phyloP scores from a whole-genome alignment of 92 coral and sea anemone genomes.

The Hydrozoanthus gracilis region DNA sequence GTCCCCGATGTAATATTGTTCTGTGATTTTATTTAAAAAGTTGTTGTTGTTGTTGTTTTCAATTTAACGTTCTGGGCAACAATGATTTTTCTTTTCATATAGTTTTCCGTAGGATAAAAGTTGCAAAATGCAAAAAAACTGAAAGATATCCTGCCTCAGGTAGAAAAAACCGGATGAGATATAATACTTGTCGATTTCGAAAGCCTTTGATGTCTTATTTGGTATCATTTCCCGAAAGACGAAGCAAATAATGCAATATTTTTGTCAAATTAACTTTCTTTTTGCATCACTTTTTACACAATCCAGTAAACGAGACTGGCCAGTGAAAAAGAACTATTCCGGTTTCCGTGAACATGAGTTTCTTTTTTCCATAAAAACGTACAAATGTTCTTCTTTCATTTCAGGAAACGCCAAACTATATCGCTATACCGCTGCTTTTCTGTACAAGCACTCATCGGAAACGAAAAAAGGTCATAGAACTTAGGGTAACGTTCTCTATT shows the following conservation, averaged over 20 bases:
- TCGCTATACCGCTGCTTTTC: no score
- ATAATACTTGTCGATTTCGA: neutral
- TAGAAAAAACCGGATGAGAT: neutral
- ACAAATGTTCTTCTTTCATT: no score
- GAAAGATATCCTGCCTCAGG: neutral
- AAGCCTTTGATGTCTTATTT: neutral
- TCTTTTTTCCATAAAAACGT: no score
- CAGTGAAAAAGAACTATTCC: neutral
- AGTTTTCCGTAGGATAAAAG: neutral
- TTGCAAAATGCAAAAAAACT: neutral
- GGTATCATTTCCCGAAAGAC: neutral
- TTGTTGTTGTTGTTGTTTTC: neutral
- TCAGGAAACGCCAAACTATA: no score
- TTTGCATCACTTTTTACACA: neutral
- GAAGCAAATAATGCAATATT: neutral
- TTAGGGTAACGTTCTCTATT: no score
- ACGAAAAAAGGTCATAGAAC: no score
- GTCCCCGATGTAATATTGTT: neutral
- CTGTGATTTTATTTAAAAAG: neutral
- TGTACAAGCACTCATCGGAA: no score
- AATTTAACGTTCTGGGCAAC: neutral
- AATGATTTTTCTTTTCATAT: no score
- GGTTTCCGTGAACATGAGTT: no score
- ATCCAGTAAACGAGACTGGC: neutral
- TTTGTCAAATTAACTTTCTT: neutral